phyloP scores from a whole-genome alignment of 2,888 invertebrate species.

The Eupithecia pulchellata region DNA sequence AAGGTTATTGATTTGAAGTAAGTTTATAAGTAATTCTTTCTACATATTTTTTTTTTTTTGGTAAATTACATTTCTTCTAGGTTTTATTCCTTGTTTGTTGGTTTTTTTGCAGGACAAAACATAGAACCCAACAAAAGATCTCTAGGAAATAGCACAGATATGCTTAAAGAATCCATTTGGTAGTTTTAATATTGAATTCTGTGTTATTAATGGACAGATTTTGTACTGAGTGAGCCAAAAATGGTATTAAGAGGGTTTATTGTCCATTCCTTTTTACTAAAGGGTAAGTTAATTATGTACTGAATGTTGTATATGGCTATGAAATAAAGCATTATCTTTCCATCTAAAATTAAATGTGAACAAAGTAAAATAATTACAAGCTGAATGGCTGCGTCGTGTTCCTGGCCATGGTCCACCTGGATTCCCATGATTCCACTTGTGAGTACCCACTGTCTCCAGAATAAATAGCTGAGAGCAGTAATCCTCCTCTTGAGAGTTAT shows the following conservation, averaged over 20 bases:
- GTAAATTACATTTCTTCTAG: too few relatives aligned
- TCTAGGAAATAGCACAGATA: background rate
- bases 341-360: background rate
- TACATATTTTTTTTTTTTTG: too few relatives aligned
- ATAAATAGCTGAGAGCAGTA: conserved; percentile 92
- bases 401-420: conserved; percentile 88
- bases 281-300: too few relatives aligned
- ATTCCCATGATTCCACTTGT: conserved; percentile 88
- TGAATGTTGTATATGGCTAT: too few relatives aligned
- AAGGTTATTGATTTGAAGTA: too few relatives aligned
- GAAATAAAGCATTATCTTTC: too few relatives aligned
- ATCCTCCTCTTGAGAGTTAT: conserved; percentile 87
- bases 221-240: too few relatives aligned
- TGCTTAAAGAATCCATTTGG: background rate
- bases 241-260: too few relatives aligned
- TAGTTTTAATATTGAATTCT: background rate
- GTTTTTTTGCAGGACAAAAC: too few relatives aligned
- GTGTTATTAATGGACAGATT: background rate
- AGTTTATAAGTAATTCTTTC: too few relatives aligned
- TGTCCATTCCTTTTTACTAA: too few relatives aligned
- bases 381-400: conserved; percentile 95
- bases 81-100: too few relatives aligned
- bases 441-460: conserved; percentile 87
- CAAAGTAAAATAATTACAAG: conserved; percentile 88
- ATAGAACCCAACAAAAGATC: background rate